phyloP scores from a whole-genome alignment of 2,113 vertebrate species.

The Indri indri region DNA sequence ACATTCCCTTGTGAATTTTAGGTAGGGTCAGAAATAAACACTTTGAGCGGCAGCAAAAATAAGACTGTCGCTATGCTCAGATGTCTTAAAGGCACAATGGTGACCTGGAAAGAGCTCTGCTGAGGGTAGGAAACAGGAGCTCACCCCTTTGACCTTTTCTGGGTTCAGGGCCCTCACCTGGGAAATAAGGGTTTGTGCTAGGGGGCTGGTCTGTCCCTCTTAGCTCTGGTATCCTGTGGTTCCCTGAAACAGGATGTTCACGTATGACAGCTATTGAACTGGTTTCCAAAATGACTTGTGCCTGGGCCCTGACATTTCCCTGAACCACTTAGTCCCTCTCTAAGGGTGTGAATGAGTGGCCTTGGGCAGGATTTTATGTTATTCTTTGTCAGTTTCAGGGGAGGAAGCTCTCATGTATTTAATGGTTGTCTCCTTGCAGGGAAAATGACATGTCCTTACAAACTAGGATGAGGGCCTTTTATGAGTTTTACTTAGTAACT shows the following conservation, averaged over 20 bases:
- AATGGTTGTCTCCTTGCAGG: background rate
- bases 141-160: background rate
- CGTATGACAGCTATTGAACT: background rate
- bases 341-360: background rate
- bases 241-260: background rate
- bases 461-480: background rate
- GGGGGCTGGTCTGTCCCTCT: background rate
- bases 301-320: background rate
- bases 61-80: background rate
- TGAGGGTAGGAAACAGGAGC: background rate
- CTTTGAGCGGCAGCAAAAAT: background rate
- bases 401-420: background rate
- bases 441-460: background rate
- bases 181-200: background rate
- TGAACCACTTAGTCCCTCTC: background rate
- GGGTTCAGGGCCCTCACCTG: background rate
- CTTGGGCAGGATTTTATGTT: background rate
- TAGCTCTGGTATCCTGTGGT: fast-evolving
- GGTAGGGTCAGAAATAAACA: background rate
- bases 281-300: background rate
- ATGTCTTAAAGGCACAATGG: background rate
- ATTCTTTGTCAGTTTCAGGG: background rate
- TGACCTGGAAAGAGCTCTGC: background rate
- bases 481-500: background rate
- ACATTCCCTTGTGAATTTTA: background rate